Percentiles rank a stretch among this genome's conserved stretches.
These are phyloP conservation scores for Pachypanchax playfairii DNA, from an alignment of 2,113 vertebrate species.

Conservation along the genomic window DNA sequence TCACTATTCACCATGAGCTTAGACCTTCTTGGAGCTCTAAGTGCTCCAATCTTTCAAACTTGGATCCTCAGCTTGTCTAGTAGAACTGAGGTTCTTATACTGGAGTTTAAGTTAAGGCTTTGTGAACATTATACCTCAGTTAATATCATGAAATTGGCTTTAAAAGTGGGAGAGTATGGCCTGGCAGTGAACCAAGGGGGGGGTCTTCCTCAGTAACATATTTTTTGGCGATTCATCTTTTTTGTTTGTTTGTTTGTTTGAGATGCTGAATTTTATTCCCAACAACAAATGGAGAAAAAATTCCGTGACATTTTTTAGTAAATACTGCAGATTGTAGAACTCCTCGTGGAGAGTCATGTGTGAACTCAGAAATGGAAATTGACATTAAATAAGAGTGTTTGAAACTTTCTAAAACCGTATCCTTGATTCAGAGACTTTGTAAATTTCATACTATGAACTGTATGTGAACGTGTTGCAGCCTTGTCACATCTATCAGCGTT, in stretches of 20 bases:
- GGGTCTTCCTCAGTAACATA: too few species aligned
- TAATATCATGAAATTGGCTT: neutral
- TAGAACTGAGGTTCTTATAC: neutral
- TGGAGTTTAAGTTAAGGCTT: neutral
- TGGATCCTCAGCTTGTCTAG: neutral
- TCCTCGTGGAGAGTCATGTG: slow-evolving; percentile 3
- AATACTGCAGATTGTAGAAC: neutral
- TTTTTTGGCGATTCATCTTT: too few species aligned
- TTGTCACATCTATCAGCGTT: neutral
- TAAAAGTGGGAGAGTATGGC: neutral
- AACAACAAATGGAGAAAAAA: neutral
- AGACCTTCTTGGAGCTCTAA: neutral
- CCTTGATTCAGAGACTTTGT: neutral
- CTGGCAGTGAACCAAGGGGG: too few species aligned
- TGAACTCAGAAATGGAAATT: neutral
- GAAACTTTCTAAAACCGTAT: neutral
- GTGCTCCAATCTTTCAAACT: too few species aligned
- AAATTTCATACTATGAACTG: neutral
- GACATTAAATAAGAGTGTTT: neutral
- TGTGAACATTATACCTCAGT: neutral
- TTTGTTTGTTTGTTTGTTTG: too few species aligned
- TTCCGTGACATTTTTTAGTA: neutral
- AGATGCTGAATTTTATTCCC: neutral
- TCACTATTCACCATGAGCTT: too few species aligned
- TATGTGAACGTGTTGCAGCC: neutral